A percentile compares a stretch with the other conserved stretches of the same genome.
phyloP scores from a whole-genome alignment of 1,140 invertebrate species.

The Apis cerana region DNA sequence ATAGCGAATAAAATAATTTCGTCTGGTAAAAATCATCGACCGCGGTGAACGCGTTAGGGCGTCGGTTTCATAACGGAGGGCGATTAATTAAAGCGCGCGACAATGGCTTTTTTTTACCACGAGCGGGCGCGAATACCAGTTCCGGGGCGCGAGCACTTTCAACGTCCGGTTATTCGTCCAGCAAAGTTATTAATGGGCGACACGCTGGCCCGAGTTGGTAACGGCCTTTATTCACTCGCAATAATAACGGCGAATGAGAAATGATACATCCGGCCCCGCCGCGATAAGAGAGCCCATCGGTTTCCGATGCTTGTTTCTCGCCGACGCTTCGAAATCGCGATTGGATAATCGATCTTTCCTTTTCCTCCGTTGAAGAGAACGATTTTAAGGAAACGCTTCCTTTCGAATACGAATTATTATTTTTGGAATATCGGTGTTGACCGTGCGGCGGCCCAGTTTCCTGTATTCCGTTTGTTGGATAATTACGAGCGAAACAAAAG shows the following conservation, averaged over 20 bases:
- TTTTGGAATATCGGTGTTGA: constrained; percentile 30
- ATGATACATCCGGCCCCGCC: constrained; percentile 34
- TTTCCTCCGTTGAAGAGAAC: too few relatives aligned
- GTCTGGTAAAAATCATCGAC: too few relatives aligned
- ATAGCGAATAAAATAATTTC: too few relatives aligned
- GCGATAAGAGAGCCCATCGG: constrained; percentile 24
- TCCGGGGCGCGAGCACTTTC: constrained; percentile 34
- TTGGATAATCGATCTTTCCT: too few relatives aligned
- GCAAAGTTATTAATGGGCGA: constrained; percentile 47
- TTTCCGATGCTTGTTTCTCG: constrained; percentile 5
- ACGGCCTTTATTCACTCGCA: constrained; percentile 31
- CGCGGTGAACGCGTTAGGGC: neutral
- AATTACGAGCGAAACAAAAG: constrained; percentile 37
- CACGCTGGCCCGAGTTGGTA: constrained; percentile 4
- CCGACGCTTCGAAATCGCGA: too few relatives aligned
- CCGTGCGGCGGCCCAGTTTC: constrained; percentile 25
- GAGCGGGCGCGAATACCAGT: constrained; percentile 25
- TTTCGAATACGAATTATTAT: constrained; percentile 17
- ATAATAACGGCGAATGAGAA: constrained; percentile 41
- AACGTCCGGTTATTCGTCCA: constrained; percentile 52
- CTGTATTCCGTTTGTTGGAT: constrained; percentile 37
- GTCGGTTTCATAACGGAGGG: constrained; percentile 16
- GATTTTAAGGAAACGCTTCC: too few relatives aligned
- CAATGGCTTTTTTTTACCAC: neutral
- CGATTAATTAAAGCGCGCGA: constrained; percentile 38